Evolutionary conservation across 2,888 invertebrate species (phyloP).

Genomic region (Lycophotia porphyrea): DNA sequence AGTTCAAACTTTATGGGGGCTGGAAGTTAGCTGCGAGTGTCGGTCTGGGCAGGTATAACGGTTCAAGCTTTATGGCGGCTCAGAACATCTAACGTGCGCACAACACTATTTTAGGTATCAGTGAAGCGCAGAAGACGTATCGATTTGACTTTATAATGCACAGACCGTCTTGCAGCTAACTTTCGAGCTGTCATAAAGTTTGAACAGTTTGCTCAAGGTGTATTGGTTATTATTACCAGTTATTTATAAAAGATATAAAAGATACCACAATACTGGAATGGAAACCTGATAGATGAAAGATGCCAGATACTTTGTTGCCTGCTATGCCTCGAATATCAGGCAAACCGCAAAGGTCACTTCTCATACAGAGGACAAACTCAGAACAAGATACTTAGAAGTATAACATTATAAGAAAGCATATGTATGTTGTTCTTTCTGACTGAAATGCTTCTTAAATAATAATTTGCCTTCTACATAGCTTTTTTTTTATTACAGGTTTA

Average conservation of each 20-base stretch:
- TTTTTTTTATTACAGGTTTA: slow-evolving; percentile 91
- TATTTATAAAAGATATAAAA: neutral
- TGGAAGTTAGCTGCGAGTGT: neutral
- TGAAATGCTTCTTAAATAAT: neutral
- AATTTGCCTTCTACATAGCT: neutral
- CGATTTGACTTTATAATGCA: neutral
- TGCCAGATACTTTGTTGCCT: neutral
- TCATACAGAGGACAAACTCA: neutral
- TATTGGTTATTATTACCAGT: neutral
- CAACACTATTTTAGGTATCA: neutral
- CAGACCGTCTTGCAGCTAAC: neutral
- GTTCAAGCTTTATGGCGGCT: neutral
- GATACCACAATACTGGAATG: too few relatives aligned
- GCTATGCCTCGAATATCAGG: neutral
- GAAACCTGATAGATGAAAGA: too few relatives aligned
- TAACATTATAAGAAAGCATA: neutral
- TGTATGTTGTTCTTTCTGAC: neutral
- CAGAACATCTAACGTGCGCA: neutral
- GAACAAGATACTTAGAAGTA: neutral
- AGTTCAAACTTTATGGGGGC: neutral
- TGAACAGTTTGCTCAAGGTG: neutral
- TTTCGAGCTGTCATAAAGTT: too few relatives aligned
- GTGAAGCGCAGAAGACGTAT: neutral
- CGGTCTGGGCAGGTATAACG: neutral
- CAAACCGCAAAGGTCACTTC: neutral